Evolutionary conservation across 2,888 invertebrate species (phyloP).

Genomic region (Heteromyza rotundicornis): DNA sequence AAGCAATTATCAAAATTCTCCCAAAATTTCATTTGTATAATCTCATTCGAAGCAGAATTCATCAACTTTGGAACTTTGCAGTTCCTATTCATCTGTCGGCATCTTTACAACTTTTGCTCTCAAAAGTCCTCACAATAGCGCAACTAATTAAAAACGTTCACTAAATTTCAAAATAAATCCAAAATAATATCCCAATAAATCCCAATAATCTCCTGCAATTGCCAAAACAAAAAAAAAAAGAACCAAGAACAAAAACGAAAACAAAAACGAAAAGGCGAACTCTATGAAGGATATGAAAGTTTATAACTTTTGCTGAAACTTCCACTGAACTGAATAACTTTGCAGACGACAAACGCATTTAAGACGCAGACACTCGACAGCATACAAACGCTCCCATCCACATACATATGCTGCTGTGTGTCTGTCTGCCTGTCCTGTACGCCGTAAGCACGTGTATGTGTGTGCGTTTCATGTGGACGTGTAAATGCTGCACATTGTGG

Average conservation of each 20-base stretch:
- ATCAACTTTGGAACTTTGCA: no score
- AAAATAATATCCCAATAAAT: slow-evolving; percentile 18
- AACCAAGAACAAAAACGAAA: no score
- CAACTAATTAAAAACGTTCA: slow-evolving; percentile 22
- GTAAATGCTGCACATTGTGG: not conserved
- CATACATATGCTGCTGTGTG: slow-evolving; percentile 33
- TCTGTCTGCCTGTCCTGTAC: not conserved
- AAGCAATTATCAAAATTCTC: no score
- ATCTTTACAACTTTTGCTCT: no score
- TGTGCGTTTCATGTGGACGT: slow-evolving; percentile 17
- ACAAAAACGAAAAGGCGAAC: no score
- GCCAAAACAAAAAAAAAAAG: slow-evolving; percentile 17
- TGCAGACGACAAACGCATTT: slow-evolving; percentile 15
- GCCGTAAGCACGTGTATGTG: slow-evolving; percentile 6
- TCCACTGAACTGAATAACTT: slow-evolving; percentile 19
- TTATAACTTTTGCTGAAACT: slow-evolving; percentile 21
- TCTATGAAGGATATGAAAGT: slow-evolving; percentile 27
- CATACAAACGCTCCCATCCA: not conserved
- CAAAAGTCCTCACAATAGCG: not conserved
- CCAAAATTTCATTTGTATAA: no score
- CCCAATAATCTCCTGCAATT: slow-evolving; percentile 2
- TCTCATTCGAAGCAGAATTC: no score
- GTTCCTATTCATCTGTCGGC: no score
- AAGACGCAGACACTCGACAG: not conserved
- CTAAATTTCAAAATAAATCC: slow-evolving; percentile 5